A percentile compares a stretch with the other conserved stretches of the same genome.
Evolutionary conservation across 2,888 invertebrate genomes (phyloP).

Genomic region (Tetranychus truncatus): DNA sequence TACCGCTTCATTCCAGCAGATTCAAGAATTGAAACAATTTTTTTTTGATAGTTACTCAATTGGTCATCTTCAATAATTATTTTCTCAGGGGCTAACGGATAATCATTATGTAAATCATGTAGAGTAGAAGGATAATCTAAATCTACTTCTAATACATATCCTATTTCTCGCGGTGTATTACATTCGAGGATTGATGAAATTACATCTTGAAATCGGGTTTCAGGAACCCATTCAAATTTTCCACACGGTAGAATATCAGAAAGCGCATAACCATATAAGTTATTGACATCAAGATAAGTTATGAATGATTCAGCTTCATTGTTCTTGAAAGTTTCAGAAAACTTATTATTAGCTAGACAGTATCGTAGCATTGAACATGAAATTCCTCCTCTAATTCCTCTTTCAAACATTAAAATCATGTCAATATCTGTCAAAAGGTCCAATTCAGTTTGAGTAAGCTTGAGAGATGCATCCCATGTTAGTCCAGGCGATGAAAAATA

Average conservation of each 20-base stretch:
- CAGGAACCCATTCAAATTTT: no score
- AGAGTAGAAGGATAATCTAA: no score
- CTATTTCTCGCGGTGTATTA: no score
- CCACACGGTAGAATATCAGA: constrained; percentile 15
- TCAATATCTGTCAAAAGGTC: neutral
- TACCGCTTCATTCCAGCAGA: no score
- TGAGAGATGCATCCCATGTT: neutral
- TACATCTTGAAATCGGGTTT: no score
- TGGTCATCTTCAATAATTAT: no score
- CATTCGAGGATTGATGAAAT: no score
- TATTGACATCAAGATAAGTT: constrained; percentile 6
- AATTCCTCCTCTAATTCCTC: constrained; percentile 11
- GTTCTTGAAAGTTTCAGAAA: neutral
- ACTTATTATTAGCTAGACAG: constrained; percentile 13
- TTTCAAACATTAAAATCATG: constrained; percentile 12
- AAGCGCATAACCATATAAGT: constrained; percentile 7
- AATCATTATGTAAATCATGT: no score
- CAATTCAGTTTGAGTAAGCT: neutral
- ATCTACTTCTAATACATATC: no score
- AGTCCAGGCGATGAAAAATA: constrained; percentile 2
- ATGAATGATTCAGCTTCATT: neutral
- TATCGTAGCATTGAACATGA: neutral
- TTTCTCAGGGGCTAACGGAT: no score
- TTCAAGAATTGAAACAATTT: no score
- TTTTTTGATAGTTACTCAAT: no score